These are phyloP conservation scores for Athalia cordata DNA, from an alignment of 2,888 invertebrate genomes.

Conservation along the genomic window DNA sequence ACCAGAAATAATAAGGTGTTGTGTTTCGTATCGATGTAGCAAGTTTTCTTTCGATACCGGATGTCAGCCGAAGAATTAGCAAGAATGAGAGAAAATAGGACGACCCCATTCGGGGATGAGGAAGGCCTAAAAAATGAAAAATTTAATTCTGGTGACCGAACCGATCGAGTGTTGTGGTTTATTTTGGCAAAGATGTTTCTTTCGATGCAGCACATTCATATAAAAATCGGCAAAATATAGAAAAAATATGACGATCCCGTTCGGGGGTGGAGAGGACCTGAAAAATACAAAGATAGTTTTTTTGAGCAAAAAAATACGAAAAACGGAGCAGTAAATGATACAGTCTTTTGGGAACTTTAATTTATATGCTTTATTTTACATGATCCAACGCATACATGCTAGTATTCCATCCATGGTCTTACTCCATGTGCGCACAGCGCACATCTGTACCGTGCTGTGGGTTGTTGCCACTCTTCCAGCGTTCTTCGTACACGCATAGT, in stretches of 20 bases:
- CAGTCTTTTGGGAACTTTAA: too few species aligned
- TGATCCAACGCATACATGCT: too few species aligned
- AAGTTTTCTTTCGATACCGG: too few species aligned
- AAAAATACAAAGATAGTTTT: neutral
- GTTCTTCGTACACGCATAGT: neutral
- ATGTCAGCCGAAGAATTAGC: neutral
- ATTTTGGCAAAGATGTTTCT: neutral
- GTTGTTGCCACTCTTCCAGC: slow-evolving; percentile 10
- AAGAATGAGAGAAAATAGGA: neutral
- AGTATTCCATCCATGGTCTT: slow-evolving; percentile 13
- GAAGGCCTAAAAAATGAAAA: neutral
- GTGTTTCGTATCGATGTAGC: too few species aligned
- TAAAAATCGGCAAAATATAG: neutral
- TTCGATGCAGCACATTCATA: neutral
- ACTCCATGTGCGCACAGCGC: slow-evolving; percentile 15
- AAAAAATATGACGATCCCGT: neutral
- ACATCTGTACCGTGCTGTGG: slow-evolving; percentile 2
- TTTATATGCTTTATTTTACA: too few species aligned
- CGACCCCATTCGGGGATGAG: neutral
- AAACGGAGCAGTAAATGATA: too few species aligned
- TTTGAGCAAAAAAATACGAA: neutral
- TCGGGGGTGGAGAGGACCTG: neutral
- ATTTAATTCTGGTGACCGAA: neutral
- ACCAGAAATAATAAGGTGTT: too few species aligned
- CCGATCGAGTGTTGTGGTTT: neutral